These are phyloP conservation scores for Heliangelus exortis DNA, from an alignment of 2,797 vertebrate genomes.

Conservation along the genomic window DNA sequence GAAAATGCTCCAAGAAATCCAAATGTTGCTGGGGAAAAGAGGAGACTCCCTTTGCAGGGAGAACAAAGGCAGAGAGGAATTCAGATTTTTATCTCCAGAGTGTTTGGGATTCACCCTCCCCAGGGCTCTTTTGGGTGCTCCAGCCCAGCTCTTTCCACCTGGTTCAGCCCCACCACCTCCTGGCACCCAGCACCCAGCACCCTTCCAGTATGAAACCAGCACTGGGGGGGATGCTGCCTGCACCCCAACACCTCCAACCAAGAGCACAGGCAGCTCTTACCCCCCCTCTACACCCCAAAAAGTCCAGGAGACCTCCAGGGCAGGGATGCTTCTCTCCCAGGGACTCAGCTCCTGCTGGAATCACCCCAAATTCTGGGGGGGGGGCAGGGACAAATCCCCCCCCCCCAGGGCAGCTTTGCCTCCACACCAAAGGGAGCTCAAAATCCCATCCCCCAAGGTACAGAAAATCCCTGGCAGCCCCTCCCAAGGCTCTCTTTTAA, in stretches of 20 bases:
- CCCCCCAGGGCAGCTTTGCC: neutral
- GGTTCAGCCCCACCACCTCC: neutral
- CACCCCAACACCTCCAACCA: neutral
- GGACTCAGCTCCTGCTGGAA: neutral
- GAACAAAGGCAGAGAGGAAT: slow-evolving; percentile 15
- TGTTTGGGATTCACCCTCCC: neutral
- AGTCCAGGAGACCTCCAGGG: neutral
- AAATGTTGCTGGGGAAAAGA: neutral
- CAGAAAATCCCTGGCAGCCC: neutral
- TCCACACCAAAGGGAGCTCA: neutral
- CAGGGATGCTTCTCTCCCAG: neutral
- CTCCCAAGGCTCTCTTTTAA: neutral
- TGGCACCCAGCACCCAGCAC: neutral
- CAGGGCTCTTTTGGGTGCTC: neutral
- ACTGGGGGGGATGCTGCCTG: neutral
- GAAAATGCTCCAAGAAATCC: neutral
- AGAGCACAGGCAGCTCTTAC: fast-evolving
- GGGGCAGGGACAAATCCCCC: too few species aligned
- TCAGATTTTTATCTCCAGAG: neutral
- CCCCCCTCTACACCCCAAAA: neutral
- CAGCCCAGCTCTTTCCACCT: neutral
- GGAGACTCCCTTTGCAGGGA: slow-evolving; percentile 15
- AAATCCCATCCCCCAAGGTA: neutral
- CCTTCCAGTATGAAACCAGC: neutral
- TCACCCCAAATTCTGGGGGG: neutral